A percentile compares a stretch with the other conserved stretches of the same genome.
phyloP scores from a whole-genome alignment of 2,113 vertebrate genomes.

The Hirundichthys speculiger region DNA sequence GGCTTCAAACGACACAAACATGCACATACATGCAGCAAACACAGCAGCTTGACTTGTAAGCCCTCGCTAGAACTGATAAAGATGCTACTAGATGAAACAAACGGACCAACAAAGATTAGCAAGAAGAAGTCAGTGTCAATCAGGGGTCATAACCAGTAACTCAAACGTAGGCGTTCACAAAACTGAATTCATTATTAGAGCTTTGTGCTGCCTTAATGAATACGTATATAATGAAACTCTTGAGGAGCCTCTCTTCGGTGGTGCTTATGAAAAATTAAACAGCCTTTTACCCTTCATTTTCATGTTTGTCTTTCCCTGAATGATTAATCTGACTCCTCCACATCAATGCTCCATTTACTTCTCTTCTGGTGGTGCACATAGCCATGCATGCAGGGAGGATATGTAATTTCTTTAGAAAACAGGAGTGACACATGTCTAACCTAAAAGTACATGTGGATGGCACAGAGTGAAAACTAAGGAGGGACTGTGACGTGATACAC shows the following conservation, averaged over 20 bases:
- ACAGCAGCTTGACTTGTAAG: conserved; percentile 4
- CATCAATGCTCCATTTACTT: not conserved
- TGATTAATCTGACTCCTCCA: not conserved
- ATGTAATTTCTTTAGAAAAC: too few relatives aligned
- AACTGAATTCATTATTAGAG: not conserved
- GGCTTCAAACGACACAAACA: not conserved
- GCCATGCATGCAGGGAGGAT: not conserved
- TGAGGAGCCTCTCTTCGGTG: not conserved
- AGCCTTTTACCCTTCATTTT: not conserved
- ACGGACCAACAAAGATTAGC: not conserved
- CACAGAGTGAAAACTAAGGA: conserved; percentile 1
- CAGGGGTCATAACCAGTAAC: not conserved
- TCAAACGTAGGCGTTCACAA: not conserved
- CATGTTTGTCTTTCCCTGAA: not conserved
- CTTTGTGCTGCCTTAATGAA: not conserved
- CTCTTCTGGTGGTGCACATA: not conserved
- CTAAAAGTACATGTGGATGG: not conserved
- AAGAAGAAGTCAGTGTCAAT: not conserved
- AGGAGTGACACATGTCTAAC: too few relatives aligned
- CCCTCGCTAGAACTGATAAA: not conserved
- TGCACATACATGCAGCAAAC: not conserved
- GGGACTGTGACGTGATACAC: not conserved
- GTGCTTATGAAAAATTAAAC: not conserved
- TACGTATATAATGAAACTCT: not conserved
- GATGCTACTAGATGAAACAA: not conserved